Base-by-base conservation (phyloP, 2,113 vertebrate species). In the Ovibos moschatus region DNA sequence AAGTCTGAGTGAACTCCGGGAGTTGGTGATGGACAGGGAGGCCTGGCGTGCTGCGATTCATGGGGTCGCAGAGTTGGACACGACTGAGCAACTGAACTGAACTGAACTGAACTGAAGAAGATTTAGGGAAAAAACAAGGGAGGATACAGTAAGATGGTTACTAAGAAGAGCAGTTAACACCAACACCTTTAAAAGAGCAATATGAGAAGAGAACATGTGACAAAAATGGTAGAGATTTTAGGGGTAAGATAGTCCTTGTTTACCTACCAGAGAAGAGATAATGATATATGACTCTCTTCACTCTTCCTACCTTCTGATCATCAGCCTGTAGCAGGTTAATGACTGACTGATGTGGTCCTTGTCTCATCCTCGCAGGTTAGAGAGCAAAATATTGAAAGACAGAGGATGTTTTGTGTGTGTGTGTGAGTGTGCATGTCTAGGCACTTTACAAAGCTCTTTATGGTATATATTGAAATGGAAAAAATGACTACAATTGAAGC, bases 241-340 rank as follows among this genome's bases (percentile, higher is more conserved):
- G 50, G n/a, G 43, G 19, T 14, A 7, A 55, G 21, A 12, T 23
- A 87, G 40, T 5, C 4, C 25, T 67, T 33, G 21, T n/a, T 21
- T 4, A 43, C 33, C n/a, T 51, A 1, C 2, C 5, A 51, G 21
- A 3, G 2, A 43, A 19, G 19, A 17, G 0, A 0, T 6, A 79
- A 13, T 30, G 14, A 90, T 57, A 81, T 58, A 2, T 9, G 55
- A 85, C 64, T 74, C 74, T 45, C 1, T 3, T 94, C 64, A 28
- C 28, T 50, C 28, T 50, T 58, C 27, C 50, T 19, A 33, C 4
- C 6, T 3, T 36, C 28, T 23, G 5, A 71, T 45, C 25, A 36
- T 43, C 2, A 45, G 33, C 14, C 30, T 8, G 6, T 67, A 57
- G 14, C 53, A 86, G 5, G 28, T 2, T 16, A 45, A 45, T 74